phyloP scores from a whole-genome alignment of 2,113 vertebrate genomes.

The Zosterops pallidus region DNA sequence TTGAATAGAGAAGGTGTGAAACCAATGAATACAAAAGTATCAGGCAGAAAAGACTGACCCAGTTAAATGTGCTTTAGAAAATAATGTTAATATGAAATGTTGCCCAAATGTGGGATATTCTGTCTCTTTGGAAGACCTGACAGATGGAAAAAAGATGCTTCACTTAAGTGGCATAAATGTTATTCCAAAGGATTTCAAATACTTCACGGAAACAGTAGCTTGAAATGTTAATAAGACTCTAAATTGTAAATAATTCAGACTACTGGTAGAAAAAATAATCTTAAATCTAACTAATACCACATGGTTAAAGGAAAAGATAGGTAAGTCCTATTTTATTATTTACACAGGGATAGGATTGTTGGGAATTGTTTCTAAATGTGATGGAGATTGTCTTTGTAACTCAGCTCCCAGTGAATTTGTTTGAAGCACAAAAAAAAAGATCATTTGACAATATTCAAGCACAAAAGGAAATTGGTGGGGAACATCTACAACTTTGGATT shows the following conservation, averaged over 20 bases:
- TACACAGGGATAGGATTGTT: not conserved
- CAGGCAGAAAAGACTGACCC: not conserved
- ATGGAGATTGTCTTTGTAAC: not conserved
- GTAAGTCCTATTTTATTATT: not conserved
- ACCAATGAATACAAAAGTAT: not conserved
- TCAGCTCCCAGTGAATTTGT: not conserved
- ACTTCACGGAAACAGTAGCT: not conserved
- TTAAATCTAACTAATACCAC: not conserved
- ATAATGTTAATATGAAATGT: not conserved
- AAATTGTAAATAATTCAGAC: not conserved
- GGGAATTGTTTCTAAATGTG: not conserved
- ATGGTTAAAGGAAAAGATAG: not conserved
- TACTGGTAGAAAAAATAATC: not conserved
- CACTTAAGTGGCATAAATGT: slow-evolving; percentile 15
- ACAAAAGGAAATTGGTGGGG: not conserved
- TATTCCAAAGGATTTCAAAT: slow-evolving; percentile 45
- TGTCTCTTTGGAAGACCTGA: not conserved
- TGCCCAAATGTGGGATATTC: not conserved
- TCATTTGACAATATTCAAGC: not conserved
- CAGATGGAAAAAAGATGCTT: slow-evolving; percentile 41
- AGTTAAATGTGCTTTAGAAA: slow-evolving; percentile 12
- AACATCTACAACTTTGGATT: not conserved
- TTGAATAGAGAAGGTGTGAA: not conserved
- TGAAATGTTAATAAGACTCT: not conserved
- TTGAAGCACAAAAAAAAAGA: not conserved